These are phyloP conservation scores for Euura lappo DNA, from an alignment of 1,140 invertebrate species.

Conservation along the genomic window DNA sequence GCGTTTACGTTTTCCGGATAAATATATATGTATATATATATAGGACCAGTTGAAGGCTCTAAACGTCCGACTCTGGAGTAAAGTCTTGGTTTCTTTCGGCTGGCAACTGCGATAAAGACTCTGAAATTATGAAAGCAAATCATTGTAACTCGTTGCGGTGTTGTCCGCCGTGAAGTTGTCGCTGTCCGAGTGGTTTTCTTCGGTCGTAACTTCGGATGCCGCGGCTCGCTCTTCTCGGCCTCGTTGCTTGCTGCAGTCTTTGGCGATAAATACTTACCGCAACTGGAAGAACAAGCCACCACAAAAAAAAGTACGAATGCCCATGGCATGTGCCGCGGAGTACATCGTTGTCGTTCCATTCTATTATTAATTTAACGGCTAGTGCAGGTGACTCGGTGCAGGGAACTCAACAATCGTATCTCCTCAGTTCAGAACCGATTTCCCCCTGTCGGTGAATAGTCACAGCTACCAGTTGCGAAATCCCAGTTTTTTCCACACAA, in stretches of 20 bases:
- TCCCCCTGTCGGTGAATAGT: no score
- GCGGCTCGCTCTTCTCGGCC: not conserved
- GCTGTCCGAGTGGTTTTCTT: not conserved
- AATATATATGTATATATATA: no score
- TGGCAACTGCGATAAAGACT: not conserved
- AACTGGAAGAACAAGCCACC: not conserved
- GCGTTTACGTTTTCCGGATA: no score
- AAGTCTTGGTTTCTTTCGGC: not conserved
- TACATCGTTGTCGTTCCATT: constrained; percentile 2
- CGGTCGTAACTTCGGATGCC: not conserved
- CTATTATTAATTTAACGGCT: constrained; percentile 4
- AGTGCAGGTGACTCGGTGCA: not conserved
- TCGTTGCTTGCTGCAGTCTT: not conserved
- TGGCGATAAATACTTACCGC: not conserved
- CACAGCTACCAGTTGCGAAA: no score
- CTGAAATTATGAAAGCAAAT: not conserved
- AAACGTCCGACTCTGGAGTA: not conserved
- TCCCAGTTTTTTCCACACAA: no score
- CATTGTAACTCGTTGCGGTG: not conserved
- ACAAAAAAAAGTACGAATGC: not conserved
- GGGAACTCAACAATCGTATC: not conserved
- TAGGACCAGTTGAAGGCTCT: not conserved
- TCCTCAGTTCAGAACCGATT: no score
- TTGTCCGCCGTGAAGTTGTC: constrained; percentile 2
- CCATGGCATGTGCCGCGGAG: not conserved